These are phyloP conservation scores for Lampris incognitus DNA, from an alignment of 2,113 vertebrate species.

Conservation along the genomic window DNA sequence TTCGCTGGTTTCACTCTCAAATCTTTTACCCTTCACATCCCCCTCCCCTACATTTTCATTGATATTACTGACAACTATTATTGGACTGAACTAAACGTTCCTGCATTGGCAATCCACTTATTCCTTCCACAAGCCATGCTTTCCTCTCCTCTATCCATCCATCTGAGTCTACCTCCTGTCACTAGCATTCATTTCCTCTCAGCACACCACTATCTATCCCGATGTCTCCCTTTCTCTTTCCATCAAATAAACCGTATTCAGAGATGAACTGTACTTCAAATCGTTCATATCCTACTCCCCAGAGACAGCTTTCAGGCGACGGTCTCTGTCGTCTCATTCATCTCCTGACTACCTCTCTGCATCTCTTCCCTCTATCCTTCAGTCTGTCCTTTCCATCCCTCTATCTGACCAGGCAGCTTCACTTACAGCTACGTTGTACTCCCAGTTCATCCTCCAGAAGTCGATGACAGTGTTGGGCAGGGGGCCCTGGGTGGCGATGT, in stretches of 20 bases:
- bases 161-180: conserved; percentile 27
- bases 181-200: conserved; percentile 7
- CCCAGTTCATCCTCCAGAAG: conserved; percentile 99
- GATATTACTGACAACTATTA: conserved; percentile 36
- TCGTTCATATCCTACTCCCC: no score
- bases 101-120: background rate
- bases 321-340: background rate
- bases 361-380: background rate
- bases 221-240: no score
- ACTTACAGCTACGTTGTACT: conserved; percentile 94
- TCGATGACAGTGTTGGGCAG: conserved; percentile 95
- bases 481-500: conserved; percentile 97
- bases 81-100: conserved; percentile 27
- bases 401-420: background rate
- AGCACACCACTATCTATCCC: no score
- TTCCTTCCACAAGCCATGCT: no score
- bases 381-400: background rate
- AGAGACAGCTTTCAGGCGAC: no score
- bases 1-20: conserved; percentile 1
- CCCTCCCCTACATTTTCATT: conserved; percentile 24
- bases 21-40: conserved; percentile 2
- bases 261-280: no score
- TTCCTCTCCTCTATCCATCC: conserved; percentile 10
- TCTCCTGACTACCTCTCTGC: background rate
- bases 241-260: no score